These are phyloP conservation scores for Picathartes gymnocephalus DNA, from an alignment of 2,113 vertebrate species.

Conservation along the genomic window DNA sequence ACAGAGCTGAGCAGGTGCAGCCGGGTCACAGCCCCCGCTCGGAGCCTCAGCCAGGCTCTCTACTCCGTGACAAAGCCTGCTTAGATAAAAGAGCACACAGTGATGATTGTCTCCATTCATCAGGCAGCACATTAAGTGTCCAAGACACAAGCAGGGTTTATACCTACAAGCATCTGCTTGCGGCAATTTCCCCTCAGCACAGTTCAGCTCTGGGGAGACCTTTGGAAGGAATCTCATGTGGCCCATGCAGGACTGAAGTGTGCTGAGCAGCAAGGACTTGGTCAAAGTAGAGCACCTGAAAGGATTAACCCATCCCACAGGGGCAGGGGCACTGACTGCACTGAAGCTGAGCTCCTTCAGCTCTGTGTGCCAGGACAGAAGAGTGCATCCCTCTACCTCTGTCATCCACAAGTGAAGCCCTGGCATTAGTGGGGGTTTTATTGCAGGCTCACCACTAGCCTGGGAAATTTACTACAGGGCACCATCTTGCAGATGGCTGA, in stretches of 20 bases:
- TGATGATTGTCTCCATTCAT: background rate
- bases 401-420: background rate
- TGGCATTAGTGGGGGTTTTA: background rate
- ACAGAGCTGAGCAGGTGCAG: rapidly evolving
- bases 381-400: background rate
- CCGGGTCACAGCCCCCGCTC: rapidly evolving
- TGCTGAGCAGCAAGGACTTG: background rate
- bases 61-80: background rate
- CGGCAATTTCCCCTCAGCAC: background rate
- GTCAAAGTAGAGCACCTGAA: background rate
- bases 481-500: background rate
- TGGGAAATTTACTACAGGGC: background rate
- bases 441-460: background rate
- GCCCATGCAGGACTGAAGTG: background rate
- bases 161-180: background rate
- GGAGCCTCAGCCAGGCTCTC: rapidly evolving
- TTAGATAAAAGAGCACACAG: background rate
- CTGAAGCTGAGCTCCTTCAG: background rate
- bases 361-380: background rate
- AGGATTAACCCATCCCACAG: rapidly evolving
- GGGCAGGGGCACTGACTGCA: background rate
- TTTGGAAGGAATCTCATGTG: background rate
- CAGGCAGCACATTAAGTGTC: background rate
- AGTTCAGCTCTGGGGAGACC: background rate
- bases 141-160: background rate